Evolutionary conservation across 2,888 invertebrate genomes (phyloP), one percentile per base, ranked within the genome.

Genomic region (Sthenelais limicola): DNA sequence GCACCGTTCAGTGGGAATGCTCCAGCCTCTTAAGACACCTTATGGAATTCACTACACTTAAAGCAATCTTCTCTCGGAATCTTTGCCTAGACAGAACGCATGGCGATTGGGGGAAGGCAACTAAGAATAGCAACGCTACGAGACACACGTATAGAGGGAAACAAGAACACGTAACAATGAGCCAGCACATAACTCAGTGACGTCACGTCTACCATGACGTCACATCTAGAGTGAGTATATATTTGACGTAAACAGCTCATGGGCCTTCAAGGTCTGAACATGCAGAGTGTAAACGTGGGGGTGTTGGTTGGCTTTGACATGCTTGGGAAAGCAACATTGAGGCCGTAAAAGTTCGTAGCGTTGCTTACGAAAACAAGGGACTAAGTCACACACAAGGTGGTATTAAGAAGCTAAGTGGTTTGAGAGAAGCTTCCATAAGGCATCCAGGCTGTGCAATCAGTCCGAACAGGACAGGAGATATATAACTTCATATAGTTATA

Each of bases 401-500:
- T 43, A 9, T 43, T 43, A 43, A 43, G 9, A 9, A 43, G 15
- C 9, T 51, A 21, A 62, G 24, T 38, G 62, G n/a, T n/a, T 43
- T 35, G 62, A 62, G 62, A 62, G 62, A 62, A 62, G 62, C 12
- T 15, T 62, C 38, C 62, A 62, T 62, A 62, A 62, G 62, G 62
- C 15, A 62, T 62, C 38, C 62, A 62, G 62, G 62, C 62, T 62
- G 62, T 62, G 62, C 35, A 35, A 35, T 62, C 62, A 38, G 7
- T 62, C 62, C 3, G 62, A 62, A 62, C 62, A 62, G 62, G 62
- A 56, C n/a, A n/a, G n/a, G n/a, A n/a, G n/a, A n/a, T n/a, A n/a
- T n/a, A n/a, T n/a, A n/a, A n/a, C 43, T 9, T 35, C 18, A 43
- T 33, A 15, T 33, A 32, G 32, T 9, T 56, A 28, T 56, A n/a